Base-by-base conservation (phyloP, 2,888 invertebrate genomes). In the Linyphia triangularis region DNA sequence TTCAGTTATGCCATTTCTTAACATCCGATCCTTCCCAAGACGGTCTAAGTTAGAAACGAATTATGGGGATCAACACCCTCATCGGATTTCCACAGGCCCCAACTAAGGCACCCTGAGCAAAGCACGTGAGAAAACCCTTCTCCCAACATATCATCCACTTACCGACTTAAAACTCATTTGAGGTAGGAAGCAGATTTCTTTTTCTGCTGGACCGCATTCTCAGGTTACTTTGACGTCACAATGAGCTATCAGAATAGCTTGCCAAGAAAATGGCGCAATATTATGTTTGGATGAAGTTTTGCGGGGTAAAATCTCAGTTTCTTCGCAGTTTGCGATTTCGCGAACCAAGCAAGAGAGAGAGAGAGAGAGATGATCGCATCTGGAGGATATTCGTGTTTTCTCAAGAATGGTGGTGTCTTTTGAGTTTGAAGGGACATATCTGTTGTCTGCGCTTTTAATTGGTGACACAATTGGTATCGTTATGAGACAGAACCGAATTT, bases 261-360 rank as follows among this genome's bases (percentile, higher is more conserved):
- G 82, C 82, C 82, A 82, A 82, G 82, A 82, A 82, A 82, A 82
- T 82, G 82, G 57, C 82, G 82, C 82, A 82, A 82, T 82, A 82
- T 82, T 82, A 63, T 82, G 82, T 82, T 82, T 82, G 82, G 82
- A 82, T 63, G 82, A 72, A 61, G 81, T 81, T 81, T 81, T 59
- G n/a, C 16, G 33, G 67, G 67, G 67, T 24, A 24, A 70, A 43
- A 43, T 43, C 19, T 16, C 73, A 1, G 28, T 30, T 73, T 19
- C 63, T 33, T 6, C 61, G 19, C 65, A 4, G n/a, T 22, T 7
- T 6, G 22, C 10, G 37, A 30, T 10, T 30, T 16, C 13, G 69
- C 22, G 19, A 37, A 19, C 37, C 19, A 61, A 61, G 10, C 13
- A 1, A 22, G 61, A 26, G 10, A 61, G 19, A 1, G 13, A 40